phyloP scores from a whole-genome alignment of 2,888 invertebrate species.

The Psylliodes chrysocephalus region DNA sequence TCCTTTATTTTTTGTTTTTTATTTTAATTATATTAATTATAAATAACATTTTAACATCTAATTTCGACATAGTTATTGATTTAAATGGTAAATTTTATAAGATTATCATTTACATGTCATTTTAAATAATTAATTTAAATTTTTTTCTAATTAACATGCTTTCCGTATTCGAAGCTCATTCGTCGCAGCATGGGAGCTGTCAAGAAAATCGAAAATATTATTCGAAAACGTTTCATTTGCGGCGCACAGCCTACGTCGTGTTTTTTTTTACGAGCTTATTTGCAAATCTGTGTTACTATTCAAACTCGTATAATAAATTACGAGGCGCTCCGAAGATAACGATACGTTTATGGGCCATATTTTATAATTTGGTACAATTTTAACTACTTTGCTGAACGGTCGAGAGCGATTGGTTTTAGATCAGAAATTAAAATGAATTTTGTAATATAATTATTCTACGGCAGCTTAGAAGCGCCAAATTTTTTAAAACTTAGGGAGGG shows the following conservation, averaged over 20 bases:
- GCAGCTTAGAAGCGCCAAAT: too few species aligned
- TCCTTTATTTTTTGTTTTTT: too few species aligned
- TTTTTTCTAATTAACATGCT: conserved; percentile 2
- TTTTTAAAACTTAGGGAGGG: too few species aligned
- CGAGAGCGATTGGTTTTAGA: neutral
- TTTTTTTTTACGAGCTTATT: conserved; percentile 21
- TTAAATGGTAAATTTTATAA: neutral
- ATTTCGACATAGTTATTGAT: too few species aligned
- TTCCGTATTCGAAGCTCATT: conserved; percentile 16
- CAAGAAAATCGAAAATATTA: conserved; percentile 19
- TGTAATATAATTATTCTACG: too few species aligned
- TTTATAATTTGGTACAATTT: conserved; percentile 35
- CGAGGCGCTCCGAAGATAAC: conserved; percentile 30
- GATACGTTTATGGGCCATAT: conserved; percentile 36
- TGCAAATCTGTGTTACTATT: conserved; percentile 27
- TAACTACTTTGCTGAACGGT: conserved; percentile 20
- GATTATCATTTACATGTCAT: neutral
- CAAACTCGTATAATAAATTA: conserved; percentile 29
- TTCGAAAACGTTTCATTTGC: conserved; percentile 24
- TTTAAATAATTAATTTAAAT: neutral
- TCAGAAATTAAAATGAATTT: too few species aligned
- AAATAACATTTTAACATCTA: too few species aligned
- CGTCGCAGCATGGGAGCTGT: conserved; percentile 8
- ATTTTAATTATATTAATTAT: too few species aligned
- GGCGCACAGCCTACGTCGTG: conserved; percentile 10